A percentile compares a stretch with the other conserved stretches of the same genome.
Evolutionary conservation across 2,113 vertebrate genomes (phyloP).

Genomic region (Cinclus cinclus): DNA sequence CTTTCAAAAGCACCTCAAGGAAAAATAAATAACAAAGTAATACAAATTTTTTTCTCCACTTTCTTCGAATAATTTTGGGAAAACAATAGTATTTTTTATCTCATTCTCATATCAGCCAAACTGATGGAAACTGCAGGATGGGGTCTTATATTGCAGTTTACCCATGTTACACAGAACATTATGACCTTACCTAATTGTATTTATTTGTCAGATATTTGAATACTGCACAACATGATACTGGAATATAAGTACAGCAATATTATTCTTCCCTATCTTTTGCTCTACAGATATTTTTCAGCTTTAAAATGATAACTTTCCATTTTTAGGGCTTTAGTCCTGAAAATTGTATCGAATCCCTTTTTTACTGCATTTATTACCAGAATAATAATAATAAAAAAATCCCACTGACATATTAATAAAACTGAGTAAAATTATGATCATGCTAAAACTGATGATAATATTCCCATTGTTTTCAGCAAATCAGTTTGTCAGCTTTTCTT

Average conservation of each 20-base stretch:
- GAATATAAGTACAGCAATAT: neutral
- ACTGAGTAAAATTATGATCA: neutral
- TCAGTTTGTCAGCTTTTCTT: neutral
- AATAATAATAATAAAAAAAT: neutral
- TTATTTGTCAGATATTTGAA: neutral
- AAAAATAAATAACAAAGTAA: conserved; percentile 15
- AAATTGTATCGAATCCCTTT: neutral
- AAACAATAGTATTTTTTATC: neutral
- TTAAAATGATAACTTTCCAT: neutral
- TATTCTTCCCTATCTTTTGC: neutral
- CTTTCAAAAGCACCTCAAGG: neutral
- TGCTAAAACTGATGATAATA: neutral
- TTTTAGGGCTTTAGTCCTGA: neutral
- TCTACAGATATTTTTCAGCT: neutral
- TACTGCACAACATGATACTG: neutral
- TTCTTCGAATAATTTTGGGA: neutral
- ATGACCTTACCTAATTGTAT: neutral
- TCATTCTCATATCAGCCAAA: neutral
- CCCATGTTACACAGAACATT: neutral
- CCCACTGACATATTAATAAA: neutral
- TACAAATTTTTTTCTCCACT: neutral
- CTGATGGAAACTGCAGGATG: neutral
- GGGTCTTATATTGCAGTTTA: neutral
- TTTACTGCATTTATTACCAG: neutral
- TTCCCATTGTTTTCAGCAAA: neutral